Conservation (phyloP, 2,113 vertebrate species). For the Rhinoptilus africanus region DNA sequence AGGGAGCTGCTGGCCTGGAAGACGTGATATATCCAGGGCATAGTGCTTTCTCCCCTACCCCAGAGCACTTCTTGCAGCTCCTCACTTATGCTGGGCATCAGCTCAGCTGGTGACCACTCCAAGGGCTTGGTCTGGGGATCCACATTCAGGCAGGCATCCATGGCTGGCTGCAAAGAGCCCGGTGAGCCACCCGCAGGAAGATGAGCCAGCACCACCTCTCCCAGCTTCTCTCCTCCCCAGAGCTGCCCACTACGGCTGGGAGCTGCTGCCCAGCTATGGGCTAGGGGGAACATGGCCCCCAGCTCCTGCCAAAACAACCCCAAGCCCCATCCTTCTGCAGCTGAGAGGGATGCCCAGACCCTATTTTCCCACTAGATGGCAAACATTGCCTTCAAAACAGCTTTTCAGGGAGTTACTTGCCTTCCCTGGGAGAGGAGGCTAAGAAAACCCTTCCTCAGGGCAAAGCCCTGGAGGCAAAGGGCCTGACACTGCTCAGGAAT, state of each 20-base stretch:
- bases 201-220: not conserved
- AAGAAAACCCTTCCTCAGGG: not conserved
- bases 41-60: not conserved
- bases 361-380: conserved; percentile 55
- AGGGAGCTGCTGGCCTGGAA: not conserved
- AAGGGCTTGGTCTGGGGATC: not conserved
- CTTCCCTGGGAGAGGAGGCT: not conserved
- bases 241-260: fast-evolving
- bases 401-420: fast-evolving
- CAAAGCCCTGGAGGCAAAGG: fast-evolving
- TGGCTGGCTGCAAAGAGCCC: not conserved
- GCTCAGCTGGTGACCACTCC: not conserved
- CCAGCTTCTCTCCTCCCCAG: fast-evolving
- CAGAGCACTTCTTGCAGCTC: not conserved
- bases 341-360: not conserved
- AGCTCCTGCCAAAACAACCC: not conserved
- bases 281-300: not conserved
- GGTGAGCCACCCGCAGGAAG: not conserved
- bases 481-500: fast-evolving
- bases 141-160: not conserved
- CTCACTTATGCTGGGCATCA: not conserved
- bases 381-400: not conserved
- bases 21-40: not conserved
- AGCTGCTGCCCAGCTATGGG: not conserved
- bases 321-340: not conserved